phyloP scores from a whole-genome alignment of 2,113 vertebrate genomes.

The Miniopterus natalensis region DNA sequence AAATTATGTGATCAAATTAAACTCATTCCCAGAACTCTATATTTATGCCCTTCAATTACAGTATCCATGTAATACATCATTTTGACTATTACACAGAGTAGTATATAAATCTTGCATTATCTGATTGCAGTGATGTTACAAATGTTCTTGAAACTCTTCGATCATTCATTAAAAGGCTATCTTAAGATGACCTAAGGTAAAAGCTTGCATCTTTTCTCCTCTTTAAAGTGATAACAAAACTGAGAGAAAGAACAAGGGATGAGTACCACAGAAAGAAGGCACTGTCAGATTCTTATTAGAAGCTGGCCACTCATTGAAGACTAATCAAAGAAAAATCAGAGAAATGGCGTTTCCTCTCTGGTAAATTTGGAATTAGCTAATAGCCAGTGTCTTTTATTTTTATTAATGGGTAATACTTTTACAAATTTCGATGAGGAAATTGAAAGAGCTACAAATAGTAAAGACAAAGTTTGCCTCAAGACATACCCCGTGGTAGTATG shows the following conservation, averaged over 20 bases:
- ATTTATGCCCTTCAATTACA: constrained; percentile 76
- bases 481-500: background rate
- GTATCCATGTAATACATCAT: constrained; percentile 68
- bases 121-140: constrained; percentile 69
- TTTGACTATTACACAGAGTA: constrained; percentile 60
- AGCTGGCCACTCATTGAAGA: background rate
- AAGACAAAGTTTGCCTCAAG: background rate
- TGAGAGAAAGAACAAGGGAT: background rate
- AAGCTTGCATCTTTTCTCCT: constrained; percentile 20
- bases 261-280: background rate
- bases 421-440: background rate
- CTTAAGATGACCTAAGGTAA: constrained; percentile 55
- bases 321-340: background rate
- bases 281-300: background rate
- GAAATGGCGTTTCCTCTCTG: background rate
- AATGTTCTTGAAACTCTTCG: constrained; percentile 76
- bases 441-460: background rate
- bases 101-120: constrained; percentile 79
- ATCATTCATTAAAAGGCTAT: constrained; percentile 70
- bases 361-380: background rate
- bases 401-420: background rate
- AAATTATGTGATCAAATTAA: constrained; percentile 73
- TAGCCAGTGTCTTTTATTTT: background rate
- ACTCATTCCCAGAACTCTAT: constrained; percentile 67
- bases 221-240: background rate